These are phyloP conservation scores for Rhamnusium bicolor DNA, from an alignment of 2,888 invertebrate genomes.

Conservation along the genomic window DNA sequence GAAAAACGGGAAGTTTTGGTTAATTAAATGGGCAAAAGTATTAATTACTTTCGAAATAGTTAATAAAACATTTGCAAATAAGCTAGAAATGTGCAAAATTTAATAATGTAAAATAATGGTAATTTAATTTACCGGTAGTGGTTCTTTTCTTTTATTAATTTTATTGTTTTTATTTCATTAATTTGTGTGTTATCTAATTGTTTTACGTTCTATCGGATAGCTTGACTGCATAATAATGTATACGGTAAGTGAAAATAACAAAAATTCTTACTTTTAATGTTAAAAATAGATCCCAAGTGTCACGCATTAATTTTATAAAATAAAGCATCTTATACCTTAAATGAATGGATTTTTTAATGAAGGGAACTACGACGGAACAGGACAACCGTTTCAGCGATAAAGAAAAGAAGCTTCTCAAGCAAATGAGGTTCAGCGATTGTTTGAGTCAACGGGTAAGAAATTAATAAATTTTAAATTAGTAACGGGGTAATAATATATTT, in stretches of 20 bases:
- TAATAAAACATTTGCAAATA: slow-evolving; percentile 2
- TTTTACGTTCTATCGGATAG: background rate
- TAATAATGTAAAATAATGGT: slow-evolving; percentile 20
- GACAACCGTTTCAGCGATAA: slow-evolving; percentile 99
- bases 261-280: slow-evolving; percentile 21
- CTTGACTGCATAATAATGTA: slow-evolving; percentile 64
- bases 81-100: background rate
- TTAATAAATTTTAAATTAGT: background rate
- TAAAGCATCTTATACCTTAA: slow-evolving; percentile 45
- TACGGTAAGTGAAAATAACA: slow-evolving; percentile 61
- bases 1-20: background rate
- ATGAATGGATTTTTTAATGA: slow-evolving; percentile 53
- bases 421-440: slow-evolving; percentile 98
- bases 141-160: slow-evolving; percentile 12
- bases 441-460: slow-evolving; percentile 88
- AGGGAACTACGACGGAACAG: slow-evolving; percentile 99
- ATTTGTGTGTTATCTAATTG: slow-evolving; percentile 18
- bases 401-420: slow-evolving; percentile 98
- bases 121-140: slow-evolving; percentile 31
- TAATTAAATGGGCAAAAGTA: slow-evolving; percentile 3
- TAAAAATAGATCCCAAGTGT: slow-evolving; percentile 41
- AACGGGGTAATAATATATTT: slow-evolving; percentile 13
- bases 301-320: slow-evolving; percentile 31
- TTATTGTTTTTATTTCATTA: slow-evolving; percentile 9
- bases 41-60: background rate